Evolutionary conservation across 2,113 vertebrate species (phyloP).

Genomic region (Atractosteus spatula): DNA sequence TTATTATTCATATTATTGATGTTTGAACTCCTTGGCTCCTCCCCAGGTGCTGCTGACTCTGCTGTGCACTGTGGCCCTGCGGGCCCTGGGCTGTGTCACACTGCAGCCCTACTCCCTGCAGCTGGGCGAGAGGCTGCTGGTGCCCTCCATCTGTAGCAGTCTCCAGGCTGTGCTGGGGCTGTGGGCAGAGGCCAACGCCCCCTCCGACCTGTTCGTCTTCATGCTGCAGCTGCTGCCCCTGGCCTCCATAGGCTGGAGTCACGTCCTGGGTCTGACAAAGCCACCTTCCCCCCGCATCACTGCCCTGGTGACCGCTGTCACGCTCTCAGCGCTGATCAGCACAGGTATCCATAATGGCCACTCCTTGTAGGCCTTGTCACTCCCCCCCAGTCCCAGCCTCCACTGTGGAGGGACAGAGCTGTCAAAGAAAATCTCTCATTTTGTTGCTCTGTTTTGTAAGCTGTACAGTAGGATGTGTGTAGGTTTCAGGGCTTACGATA

Average conservation of each 20-base stretch:
- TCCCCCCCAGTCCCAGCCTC: no score
- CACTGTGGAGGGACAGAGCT: no score
- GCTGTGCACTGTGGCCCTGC: slow-evolving; percentile 51
- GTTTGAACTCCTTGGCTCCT: not conserved
- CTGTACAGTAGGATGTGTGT: no score
- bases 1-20: no score
- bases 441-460: no score
- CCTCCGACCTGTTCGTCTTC: slow-evolving; percentile 44
- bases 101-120: slow-evolving; percentile 50
- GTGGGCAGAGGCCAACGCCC: slow-evolving; percentile 52
- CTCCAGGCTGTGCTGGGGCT: slow-evolving; percentile 47
- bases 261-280: slow-evolving; percentile 40
- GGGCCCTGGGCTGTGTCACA: slow-evolving; percentile 38
- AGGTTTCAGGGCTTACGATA: no score
- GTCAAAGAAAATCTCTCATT: no score
- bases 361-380: no score
- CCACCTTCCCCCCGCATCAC: slow-evolving; percentile 33
- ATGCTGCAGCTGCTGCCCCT: slow-evolving; percentile 51
- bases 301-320: slow-evolving; percentile 43
- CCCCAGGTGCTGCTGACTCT: slow-evolving; percentile 59
- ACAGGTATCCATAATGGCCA: slow-evolving; percentile 43
- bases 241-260: slow-evolving; percentile 48
- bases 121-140: slow-evolving; percentile 59
- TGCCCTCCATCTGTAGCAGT: slow-evolving; percentile 60
- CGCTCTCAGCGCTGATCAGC: slow-evolving; percentile 43